These are phyloP conservation scores for Pheosia tremula DNA, from an alignment of 2,888 invertebrate genomes.

Conservation along the genomic window DNA sequence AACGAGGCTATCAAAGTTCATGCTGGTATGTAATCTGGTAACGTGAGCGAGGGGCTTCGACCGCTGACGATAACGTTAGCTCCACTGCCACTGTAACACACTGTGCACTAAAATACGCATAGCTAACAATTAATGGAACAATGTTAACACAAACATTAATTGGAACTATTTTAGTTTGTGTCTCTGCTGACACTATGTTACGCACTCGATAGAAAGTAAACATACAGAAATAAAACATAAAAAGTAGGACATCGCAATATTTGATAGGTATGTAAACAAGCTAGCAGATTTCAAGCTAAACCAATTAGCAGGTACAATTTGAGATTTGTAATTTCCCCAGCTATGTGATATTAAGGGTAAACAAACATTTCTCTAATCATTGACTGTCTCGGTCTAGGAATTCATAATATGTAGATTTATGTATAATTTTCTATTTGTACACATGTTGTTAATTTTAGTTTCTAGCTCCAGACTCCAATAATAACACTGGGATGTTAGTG, in stretches of 20 bases:
- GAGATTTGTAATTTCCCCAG: too few relatives aligned
- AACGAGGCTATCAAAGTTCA: conserved; percentile 72
- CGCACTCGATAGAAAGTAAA: neutral
- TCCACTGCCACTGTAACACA: conserved; percentile 30
- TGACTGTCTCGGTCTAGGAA: neutral
- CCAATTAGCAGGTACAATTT: too few relatives aligned
- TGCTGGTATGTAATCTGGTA: conserved; percentile 68
- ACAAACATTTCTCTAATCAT: neutral
- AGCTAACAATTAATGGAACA: conserved; percentile 47
- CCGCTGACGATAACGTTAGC: conserved; percentile 68
- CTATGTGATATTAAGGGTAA: too few relatives aligned
- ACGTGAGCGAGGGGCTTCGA: conserved; percentile 72
- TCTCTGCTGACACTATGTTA: neutral
- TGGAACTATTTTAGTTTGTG: conserved; percentile 18
- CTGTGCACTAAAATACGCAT: conserved; percentile 17
- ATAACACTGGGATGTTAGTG: conserved; percentile 26
- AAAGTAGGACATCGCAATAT: neutral
- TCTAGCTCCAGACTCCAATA: conserved; percentile 33
- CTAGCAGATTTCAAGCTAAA: too few relatives aligned
- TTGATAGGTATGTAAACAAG: too few relatives aligned
- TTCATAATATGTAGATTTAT: conserved; percentile 8
- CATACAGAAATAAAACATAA: neutral
- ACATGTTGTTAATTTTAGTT: conserved; percentile 32
- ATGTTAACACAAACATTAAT: conserved; percentile 42
- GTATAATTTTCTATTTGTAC: conserved; percentile 22